phyloP scores from a whole-genome alignment of 1,140 invertebrate genomes.

The Rhizoglyphus robini region DNA sequence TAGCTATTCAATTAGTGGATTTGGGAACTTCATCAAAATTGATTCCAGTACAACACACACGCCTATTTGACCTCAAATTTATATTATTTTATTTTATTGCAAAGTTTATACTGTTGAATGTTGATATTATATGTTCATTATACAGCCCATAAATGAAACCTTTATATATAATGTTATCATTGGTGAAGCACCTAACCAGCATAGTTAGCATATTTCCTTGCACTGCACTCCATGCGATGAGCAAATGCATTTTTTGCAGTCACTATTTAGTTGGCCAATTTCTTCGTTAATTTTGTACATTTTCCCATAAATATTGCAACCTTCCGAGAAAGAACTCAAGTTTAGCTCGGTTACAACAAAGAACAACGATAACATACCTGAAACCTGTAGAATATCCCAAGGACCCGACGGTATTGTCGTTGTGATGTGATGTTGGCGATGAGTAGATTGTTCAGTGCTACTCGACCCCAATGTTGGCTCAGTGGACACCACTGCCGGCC shows the following conservation, averaged over 20 bases:
- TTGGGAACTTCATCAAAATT: background rate
- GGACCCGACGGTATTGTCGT: conserved; percentile 1
- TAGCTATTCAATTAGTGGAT: too few species aligned
- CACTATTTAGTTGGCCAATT: conserved; percentile 63
- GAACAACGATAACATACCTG: conserved; percentile 25
- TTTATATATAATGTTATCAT: background rate
- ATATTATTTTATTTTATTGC: background rate
- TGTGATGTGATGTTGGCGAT: background rate
- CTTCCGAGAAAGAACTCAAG: conserved; percentile 29
- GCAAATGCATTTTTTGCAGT: conserved; percentile 69
- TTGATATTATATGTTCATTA: background rate
- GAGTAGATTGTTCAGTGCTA: background rate
- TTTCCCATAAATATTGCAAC: conserved; percentile 78
- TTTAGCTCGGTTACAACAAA: background rate
- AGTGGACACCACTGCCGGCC: background rate
- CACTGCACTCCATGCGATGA: conserved; percentile 74
- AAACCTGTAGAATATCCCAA: conserved; percentile 26
- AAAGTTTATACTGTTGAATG: background rate
- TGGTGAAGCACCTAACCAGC: background rate
- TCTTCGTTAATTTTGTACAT: conserved; percentile 72
- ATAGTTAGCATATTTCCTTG: conserved; percentile 16
- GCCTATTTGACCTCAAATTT: background rate
- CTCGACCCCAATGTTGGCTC: background rate
- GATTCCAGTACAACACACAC: background rate
- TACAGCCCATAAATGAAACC: too few species aligned